Evolutionary conservation across 2,113 vertebrate genomes (phyloP).

Genomic region (Sakesphorus luctuosus): DNA sequence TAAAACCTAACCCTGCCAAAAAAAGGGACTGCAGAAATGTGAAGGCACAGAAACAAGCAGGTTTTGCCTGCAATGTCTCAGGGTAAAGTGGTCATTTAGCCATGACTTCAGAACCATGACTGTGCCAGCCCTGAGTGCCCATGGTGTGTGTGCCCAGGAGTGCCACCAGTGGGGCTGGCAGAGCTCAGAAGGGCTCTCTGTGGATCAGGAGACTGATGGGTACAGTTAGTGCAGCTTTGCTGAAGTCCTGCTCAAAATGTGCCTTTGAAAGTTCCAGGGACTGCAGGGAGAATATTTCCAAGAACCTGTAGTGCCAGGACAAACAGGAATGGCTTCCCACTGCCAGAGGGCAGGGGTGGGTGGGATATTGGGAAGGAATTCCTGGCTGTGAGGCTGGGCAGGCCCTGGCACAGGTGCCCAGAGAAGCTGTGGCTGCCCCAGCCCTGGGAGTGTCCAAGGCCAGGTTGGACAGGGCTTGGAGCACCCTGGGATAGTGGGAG

Average conservation of each 20-base stretch:
- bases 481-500: accelerated
- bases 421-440: background rate
- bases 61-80: constrained; percentile 24
- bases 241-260: background rate
- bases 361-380: background rate
- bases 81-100: background rate
- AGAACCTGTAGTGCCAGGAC: background rate
- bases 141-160: background rate
- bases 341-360: background rate
- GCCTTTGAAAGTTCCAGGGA: background rate
- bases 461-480: background rate
- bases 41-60: background rate
- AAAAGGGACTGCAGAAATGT: background rate
- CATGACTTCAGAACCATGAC: background rate
- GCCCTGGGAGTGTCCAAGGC: background rate
- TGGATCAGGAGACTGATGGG: accelerated
- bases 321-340: accelerated
- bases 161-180: background rate
- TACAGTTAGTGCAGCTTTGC: background rate
- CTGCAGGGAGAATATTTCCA: accelerated
- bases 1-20: background rate
- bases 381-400: background rate
- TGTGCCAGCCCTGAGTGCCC: background rate
- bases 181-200: background rate
- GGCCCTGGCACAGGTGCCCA: background rate